phyloP scores from a whole-genome alignment of 2,797 vertebrate genomes.

The Gallinago solitaria region DNA sequence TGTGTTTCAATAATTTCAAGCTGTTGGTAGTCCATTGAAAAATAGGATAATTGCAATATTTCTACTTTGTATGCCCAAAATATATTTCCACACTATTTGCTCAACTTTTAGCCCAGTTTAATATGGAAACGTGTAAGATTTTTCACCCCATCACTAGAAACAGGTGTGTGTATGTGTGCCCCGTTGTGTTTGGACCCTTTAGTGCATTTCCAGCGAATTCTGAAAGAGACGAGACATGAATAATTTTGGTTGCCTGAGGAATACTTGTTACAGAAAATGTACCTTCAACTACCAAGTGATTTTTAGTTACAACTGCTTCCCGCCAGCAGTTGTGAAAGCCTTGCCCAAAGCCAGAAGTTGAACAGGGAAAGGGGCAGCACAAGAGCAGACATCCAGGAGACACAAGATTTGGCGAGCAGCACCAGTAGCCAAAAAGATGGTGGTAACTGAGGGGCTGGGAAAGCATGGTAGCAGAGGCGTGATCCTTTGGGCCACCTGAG shows the following conservation, averaged over 20 bases:
- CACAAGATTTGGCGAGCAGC: neutral
- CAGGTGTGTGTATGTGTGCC: neutral
- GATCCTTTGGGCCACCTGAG: neutral
- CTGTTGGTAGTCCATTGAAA: neutral
- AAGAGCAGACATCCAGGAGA: neutral
- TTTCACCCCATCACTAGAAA: neutral
- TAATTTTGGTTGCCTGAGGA: neutral
- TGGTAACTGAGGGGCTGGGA: neutral
- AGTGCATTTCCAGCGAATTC: neutral
- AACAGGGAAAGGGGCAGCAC: neutral
- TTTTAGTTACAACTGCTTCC: neutral
- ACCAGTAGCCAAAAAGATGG: neutral
- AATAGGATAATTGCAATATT: neutral
- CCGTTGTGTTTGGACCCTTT: neutral
- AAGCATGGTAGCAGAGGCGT: neutral
- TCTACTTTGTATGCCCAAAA: neutral
- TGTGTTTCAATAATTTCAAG: neutral
- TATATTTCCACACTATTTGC: neutral
- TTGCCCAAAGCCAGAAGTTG: neutral
- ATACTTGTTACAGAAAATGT: neutral
- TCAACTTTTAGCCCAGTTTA: neutral
- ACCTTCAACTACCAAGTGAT: neutral
- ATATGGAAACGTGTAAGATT: neutral
- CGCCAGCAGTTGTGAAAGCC: neutral
- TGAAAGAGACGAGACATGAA: neutral